Evolutionary conservation across 2,797 vertebrate species (phyloP), one percentile per base, ranked within the genome.

Genomic region (Cheirogaleus major): DNA sequence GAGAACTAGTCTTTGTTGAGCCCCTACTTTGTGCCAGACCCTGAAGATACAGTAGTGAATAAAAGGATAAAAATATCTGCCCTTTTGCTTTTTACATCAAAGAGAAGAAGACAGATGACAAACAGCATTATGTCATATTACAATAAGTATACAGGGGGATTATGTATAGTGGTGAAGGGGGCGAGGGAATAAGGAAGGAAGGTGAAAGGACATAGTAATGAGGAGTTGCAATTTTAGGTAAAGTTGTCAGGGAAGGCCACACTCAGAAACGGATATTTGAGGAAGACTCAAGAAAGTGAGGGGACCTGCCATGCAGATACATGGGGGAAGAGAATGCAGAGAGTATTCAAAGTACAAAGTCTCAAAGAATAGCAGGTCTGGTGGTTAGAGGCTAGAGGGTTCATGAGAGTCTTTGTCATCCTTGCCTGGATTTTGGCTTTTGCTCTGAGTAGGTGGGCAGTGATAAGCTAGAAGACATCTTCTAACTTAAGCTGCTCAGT

Each of bases 1-100:
- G 81, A 79, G 25, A 78, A n/a, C n/a, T 88, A 59, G 59, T 93
- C 87, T 70, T 48, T 93, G 65, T 55, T 92, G 30, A 93, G 27
- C 17, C 35, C 32, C 35, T 75, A 50, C 25, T 76, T 48, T 35
- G 11, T 80, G 32, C 32, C 25, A 63, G 72, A 52, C 32, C n/a
- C 23, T 69, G 23, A 88, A 92, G n/a, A 88, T 13, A 93, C 76
- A 67, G 12, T 38, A 55, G 48, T 45, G 38, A 95, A 43, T 88
- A 32, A 41, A 93, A 94, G 18, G 10, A 32, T 48, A 79, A 85
- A 93, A 76, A 80, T 32, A 41, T 69, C 23, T 76, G 6, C 32
- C 5, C 7, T n/a, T 2, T 8, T 55, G 50, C 30, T 17, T 59
- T 93, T 82, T 50, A 43, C 2, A 57, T 88, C 70, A 6, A 81